These are phyloP conservation scores for Cyclophora punctaria DNA, from an alignment of 2,888 invertebrate species.

Conservation along the genomic window DNA sequence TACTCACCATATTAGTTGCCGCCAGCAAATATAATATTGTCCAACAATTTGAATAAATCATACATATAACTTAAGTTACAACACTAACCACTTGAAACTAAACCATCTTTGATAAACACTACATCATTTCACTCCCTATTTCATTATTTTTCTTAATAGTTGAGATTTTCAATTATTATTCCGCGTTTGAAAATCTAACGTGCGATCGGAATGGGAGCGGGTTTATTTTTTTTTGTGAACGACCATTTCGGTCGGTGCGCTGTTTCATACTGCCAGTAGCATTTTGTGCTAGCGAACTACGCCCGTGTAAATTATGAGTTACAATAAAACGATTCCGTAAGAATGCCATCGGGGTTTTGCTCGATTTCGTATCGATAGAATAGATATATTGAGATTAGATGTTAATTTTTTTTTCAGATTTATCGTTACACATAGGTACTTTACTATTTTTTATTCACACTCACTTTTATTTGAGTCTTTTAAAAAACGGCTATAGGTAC, in stretches of 20 bases:
- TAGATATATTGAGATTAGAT: background rate
- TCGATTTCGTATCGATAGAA: constrained; percentile 18
- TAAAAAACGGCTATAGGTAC: background rate
- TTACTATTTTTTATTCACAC: background rate
- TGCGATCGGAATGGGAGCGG: background rate
- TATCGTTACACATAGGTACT: no score
- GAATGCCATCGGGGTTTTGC: constrained; percentile 41
- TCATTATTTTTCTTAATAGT: background rate
- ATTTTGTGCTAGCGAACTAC: constrained; percentile 1
- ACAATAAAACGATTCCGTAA: constrained; percentile 26
- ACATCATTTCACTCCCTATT: constrained; percentile 9
- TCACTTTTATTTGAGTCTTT: constrained; percentile 1
- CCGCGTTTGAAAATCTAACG: constrained; percentile 2
- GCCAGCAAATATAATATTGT: constrained; percentile 68
- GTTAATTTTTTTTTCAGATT: background rate
- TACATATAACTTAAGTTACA: constrained; percentile 66
- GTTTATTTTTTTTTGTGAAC: constrained; percentile 31
- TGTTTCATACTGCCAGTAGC: constrained; percentile 37
- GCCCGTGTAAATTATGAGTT: constrained; percentile 1
- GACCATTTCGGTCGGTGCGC: constrained; percentile 37
- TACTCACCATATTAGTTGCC: constrained; percentile 71
- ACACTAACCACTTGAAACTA: constrained; percentile 61
- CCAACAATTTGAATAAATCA: constrained; percentile 73
- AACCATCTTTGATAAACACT: constrained; percentile 38
- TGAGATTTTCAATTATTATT: background rate